These are phyloP conservation scores for Rattus rattus DNA, from an alignment of 2,113 vertebrate species.

Conservation along the genomic window DNA sequence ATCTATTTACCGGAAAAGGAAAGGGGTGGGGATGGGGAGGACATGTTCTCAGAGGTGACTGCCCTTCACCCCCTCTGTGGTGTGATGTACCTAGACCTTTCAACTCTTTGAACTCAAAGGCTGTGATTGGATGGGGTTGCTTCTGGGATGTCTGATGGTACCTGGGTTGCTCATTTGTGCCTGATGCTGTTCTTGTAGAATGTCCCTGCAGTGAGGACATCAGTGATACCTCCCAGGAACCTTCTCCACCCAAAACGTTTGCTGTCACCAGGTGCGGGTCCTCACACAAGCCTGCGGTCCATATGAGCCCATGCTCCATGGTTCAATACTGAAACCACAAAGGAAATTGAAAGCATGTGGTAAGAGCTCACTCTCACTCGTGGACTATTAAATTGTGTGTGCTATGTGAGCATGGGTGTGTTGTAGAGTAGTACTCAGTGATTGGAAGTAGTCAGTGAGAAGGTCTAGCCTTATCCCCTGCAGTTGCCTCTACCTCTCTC, in stretches of 20 bases:
- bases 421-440: not conserved
- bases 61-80: not conserved
- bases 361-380: conserved; percentile 67
- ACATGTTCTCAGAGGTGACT: not conserved
- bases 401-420: not conserved
- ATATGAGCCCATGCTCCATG: conserved; percentile 88
- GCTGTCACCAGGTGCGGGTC: conserved; percentile 86
- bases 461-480: not conserved
- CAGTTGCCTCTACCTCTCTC: not conserved
- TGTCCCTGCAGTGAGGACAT: conserved; percentile 91
- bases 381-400: not conserved
- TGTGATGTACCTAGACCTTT: not conserved
- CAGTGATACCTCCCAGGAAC: conserved; percentile 86
- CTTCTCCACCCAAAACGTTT: conserved; percentile 85
- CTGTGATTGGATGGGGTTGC: conserved; percentile 6
- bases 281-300: conserved; percentile 86
- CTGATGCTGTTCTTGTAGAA: conserved; percentile 80
- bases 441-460: not conserved
- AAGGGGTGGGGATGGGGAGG: not conserved
- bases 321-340: conserved; percentile 87
- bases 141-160: conserved; percentile 29
- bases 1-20: not conserved
- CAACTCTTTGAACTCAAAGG: not conserved
- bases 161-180: conserved; percentile 25
- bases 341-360: conserved; percentile 87